A percentile compares a stretch with the other conserved stretches of the same genome.
phyloP scores from a whole-genome alignment of 2,888 invertebrate genomes.

The Agrochola circellaris region DNA sequence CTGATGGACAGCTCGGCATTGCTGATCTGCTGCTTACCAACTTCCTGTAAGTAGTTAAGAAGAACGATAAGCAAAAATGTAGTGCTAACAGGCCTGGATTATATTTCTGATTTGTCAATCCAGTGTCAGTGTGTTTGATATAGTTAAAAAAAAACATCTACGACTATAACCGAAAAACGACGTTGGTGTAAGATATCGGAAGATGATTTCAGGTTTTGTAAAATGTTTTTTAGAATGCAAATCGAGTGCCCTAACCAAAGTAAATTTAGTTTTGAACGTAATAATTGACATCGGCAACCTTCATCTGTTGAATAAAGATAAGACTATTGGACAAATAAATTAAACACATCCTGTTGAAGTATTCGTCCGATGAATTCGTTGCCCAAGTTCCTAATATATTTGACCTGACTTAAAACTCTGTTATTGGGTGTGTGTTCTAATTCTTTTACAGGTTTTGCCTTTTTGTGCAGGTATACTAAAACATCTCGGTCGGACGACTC shows the following conservation, averaged over 20 bases:
- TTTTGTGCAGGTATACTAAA: constrained; percentile 95
- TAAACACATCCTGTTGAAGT: not conserved
- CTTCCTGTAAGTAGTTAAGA: constrained; percentile 93
- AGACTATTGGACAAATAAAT: not conserved
- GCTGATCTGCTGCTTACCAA: constrained; percentile 98
- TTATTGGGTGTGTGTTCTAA: no score
- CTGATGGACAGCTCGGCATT: constrained; percentile 99
- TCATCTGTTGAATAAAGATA: not conserved
- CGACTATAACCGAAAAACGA: not conserved
- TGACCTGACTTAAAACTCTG: not conserved
- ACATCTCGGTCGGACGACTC: constrained; percentile 99
- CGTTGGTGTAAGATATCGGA: not conserved
- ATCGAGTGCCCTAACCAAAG: not conserved
- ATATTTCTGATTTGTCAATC: not conserved
- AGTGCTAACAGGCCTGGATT: no score
- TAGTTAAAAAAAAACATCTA: not conserved
- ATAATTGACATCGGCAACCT: not conserved
- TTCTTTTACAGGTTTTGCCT: no score
- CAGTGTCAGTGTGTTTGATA: not conserved
- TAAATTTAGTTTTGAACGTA: not conserved
- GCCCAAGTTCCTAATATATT: not conserved
- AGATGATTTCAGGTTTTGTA: not conserved
- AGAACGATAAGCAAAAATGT: not conserved
- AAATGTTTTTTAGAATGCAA: not conserved
- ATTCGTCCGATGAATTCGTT: not conserved